Evolutionary conservation across 1,140 invertebrate genomes (phyloP).

Genomic region (Rhagoletis zephyria): DNA sequence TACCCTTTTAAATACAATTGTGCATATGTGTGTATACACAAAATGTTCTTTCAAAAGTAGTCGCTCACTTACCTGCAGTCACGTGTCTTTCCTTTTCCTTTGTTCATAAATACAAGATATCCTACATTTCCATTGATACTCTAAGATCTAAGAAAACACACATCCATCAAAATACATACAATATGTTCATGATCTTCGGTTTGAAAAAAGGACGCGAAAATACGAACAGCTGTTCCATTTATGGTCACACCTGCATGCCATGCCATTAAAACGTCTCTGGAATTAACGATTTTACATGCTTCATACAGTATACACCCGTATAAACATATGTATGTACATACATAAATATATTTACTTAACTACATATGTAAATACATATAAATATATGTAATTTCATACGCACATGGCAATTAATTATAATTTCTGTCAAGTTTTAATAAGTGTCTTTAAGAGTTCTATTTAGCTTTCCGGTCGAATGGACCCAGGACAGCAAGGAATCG

Average conservation of each 20-base stretch:
- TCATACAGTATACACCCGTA: background rate
- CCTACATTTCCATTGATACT: background rate
- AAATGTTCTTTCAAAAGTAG: background rate
- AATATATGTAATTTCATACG: background rate
- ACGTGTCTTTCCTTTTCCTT: constrained; percentile 6
- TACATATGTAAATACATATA: background rate
- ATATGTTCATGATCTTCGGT: background rate
- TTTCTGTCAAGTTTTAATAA: background rate
- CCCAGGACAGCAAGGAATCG: no score
- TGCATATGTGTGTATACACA: background rate
- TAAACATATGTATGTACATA: background rate
- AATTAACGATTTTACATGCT: constrained; percentile 18
- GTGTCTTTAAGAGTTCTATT: background rate
- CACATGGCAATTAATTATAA: background rate
- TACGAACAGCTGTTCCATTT: constrained; percentile 13
- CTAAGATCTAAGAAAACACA: background rate
- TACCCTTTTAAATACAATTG: background rate
- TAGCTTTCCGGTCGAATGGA: background rate
- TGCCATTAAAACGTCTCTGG: background rate
- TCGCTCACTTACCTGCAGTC: constrained; percentile 22
- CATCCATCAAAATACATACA: background rate
- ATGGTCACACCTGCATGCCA: background rate
- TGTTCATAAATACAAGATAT: background rate
- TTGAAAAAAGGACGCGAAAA: background rate
- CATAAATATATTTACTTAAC: background rate